Evolutionary conservation across 2,888 invertebrate genomes (phyloP), one percentile per base, ranked within the genome.

Genomic region (Therioaphis trifolii): DNA sequence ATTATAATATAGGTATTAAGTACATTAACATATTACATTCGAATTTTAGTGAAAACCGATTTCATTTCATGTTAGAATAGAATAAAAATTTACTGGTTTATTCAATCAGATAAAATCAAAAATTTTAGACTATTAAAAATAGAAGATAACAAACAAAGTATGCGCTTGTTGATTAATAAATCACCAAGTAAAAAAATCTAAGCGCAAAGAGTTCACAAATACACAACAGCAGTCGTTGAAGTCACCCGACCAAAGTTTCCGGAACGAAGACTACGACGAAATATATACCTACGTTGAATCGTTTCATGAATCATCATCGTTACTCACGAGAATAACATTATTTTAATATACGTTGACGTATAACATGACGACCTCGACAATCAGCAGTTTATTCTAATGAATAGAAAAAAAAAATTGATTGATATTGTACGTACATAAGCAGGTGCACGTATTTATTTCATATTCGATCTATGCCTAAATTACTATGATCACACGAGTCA

Each of bases 171-270:
- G 35, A 35, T 5, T 35, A 35, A 35, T 7, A 35, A 35, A 35
- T 35, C 35, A 35, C 35, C 4, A 3, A 7, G 35, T n/a, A n/a
- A n/a, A n/a, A 7, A 35, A 5, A 7, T 7, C 35, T 35, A 35
- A 35, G 35, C 35, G 35, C 35, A 7, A 35, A 5, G 35, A 35
- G 35, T 35, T 21, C 2, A 11, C 11, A 58, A 1, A n/a, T 58
- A 4, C 9, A 61, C 46, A 71, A 61, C 46, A 71, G 35, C 80
- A 80, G 71, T 52, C 71, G 80, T 80, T 80, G n/a, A 71, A 80
- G 80, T 80, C 80, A 72, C 58, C 46, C 46, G 58, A 61, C n/a
- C 29, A 21, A 72, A 58, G 9, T 61, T 71, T 80, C 46, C 58
- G 58, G 46, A 46, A 68, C 18, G 12, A 52, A 24, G 4, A 49